phyloP scores from a whole-genome alignment of 1,140 invertebrate genomes.

The Sminthurides bifidus region DNA sequence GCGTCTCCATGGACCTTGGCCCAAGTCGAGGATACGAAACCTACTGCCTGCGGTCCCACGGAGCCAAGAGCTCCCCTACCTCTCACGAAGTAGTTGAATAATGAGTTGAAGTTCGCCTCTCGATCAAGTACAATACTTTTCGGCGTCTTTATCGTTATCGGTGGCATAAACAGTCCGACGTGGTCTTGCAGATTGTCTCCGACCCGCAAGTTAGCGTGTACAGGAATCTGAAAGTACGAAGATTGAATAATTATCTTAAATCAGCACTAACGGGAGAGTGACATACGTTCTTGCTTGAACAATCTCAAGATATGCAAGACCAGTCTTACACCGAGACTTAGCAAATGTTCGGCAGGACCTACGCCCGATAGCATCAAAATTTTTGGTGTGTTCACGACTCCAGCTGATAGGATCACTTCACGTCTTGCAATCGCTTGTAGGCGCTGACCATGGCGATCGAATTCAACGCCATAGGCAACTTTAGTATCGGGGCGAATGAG shows the following conservation, averaged over 20 bases:
- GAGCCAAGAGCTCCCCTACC: constrained; percentile 21
- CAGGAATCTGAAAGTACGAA: constrained; percentile 5
- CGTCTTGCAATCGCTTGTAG: constrained; percentile 21
- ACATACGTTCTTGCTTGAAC: constrained; percentile 10
- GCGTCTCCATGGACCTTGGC: constrained; percentile 21
- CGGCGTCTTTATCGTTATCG: constrained; percentile 20
- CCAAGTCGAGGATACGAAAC: constrained; percentile 6
- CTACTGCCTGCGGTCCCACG: constrained; percentile 10
- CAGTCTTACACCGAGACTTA: constrained; percentile 17
- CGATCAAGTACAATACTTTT: constrained; percentile 20
- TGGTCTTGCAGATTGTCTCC: constrained; percentile 17
- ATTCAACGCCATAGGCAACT: constrained; percentile 28
- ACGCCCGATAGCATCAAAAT: constrained; percentile 28
- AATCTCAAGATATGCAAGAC: neutral
- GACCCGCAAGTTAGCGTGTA: constrained; percentile 1
- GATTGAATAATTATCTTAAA: constrained; percentile 13
- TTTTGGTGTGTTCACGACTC: constrained; percentile 18
- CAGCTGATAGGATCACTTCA: constrained; percentile 26
- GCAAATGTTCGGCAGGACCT: constrained; percentile 24
- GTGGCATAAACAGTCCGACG: constrained; percentile 12
- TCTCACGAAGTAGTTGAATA: constrained; percentile 13
- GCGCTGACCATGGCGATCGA: constrained; percentile 18
- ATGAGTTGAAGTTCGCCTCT: constrained; percentile 10
- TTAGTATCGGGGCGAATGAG: constrained; percentile 20
- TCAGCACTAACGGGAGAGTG: constrained; percentile 22